Conservation (phyloP, 37 sponge, comb jelly and placozoan species). For the Cliona cf. orientalis region DNA sequence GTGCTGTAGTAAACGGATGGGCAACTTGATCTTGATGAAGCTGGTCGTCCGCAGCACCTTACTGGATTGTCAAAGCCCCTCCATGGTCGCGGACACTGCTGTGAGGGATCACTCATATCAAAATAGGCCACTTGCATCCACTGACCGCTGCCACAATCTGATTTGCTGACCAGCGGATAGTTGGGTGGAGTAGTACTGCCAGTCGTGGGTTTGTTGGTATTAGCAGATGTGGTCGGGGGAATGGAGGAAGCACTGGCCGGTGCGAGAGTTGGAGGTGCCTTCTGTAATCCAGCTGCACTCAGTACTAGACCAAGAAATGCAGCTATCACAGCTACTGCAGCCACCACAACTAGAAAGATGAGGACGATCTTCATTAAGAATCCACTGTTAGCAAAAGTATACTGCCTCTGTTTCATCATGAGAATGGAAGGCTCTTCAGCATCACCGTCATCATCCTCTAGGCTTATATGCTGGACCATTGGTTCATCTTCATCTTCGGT, state of each 20-base stretch:
- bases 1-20: not conserved
- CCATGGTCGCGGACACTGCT: constrained; percentile 12
- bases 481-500: too few relatives aligned
- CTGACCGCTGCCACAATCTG: not conserved
- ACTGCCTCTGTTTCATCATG: too few relatives aligned
- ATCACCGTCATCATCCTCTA: too few relatives aligned
- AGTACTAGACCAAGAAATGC: not conserved
- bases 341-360: not conserved
- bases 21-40: not conserved
- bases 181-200: not conserved
- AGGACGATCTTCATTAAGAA: not conserved
- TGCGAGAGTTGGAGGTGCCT: not conserved
- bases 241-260: not conserved
- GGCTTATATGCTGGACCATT: not conserved
- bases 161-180: not conserved
- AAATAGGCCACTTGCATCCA: constrained; percentile 27
- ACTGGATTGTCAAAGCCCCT: not conserved
- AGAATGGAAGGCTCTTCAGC: too few relatives aligned
- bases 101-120: constrained; percentile 16
- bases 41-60: constrained; percentile 17
- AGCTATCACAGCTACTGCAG: not conserved
- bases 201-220: not conserved
- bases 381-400: not conserved
- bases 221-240: not conserved
- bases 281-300: not conserved